phyloP scores from a whole-genome alignment of 2,888 invertebrate species.

The Deroplatys truncata region DNA sequence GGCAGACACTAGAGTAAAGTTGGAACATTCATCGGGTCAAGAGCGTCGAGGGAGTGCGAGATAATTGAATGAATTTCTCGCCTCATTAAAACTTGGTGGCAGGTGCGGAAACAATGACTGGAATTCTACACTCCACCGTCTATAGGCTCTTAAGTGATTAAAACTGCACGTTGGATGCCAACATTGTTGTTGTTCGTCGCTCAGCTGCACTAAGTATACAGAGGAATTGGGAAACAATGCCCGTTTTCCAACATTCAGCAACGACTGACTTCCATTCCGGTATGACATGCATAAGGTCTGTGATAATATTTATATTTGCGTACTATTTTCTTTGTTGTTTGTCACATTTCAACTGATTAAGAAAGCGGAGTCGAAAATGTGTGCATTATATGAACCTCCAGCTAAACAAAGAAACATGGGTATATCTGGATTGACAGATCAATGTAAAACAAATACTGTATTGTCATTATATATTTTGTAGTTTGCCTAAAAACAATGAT shows the following conservation, averaged over 20 bases:
- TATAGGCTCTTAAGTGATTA: background rate
- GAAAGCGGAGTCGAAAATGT: too few species aligned
- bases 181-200: background rate
- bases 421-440: too few species aligned
- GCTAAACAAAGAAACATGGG: too few species aligned
- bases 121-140: background rate
- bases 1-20: background rate
- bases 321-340: too few species aligned
- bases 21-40: background rate
- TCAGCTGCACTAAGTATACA: background rate
- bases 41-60: background rate
- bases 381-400: too few species aligned
- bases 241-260: background rate
- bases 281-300: too few species aligned
- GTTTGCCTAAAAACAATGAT: too few species aligned
- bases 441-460: too few species aligned
- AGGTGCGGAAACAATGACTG: background rate
- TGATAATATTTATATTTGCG: too few species aligned
- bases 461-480: too few species aligned
- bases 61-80: background rate
- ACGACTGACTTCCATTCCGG: too few species aligned
- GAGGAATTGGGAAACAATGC: background rate
- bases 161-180: background rate
- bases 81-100: background rate
- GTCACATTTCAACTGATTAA: too few species aligned